A percentile compares a stretch with the other conserved stretches of the same genome.
Evolutionary conservation across 2,797 vertebrate genomes (phyloP).

Genomic region (Cygnus olor): DNA sequence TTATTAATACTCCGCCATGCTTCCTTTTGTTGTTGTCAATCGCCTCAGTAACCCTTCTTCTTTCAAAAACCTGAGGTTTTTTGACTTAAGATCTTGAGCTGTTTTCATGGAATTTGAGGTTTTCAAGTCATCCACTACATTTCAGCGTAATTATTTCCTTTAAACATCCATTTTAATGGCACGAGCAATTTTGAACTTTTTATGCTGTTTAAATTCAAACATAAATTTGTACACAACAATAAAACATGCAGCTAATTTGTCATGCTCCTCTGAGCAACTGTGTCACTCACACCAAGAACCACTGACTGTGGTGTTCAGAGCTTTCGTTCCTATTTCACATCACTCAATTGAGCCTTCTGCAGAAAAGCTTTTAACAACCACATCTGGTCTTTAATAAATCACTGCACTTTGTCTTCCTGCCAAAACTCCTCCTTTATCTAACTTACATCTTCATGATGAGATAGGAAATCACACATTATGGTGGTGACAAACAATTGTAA

Average conservation of each 20-base stretch:
- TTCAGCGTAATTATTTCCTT: constrained; percentile 53
- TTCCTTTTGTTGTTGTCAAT: constrained; percentile 30
- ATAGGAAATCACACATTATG: constrained; percentile 92
- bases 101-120: constrained; percentile 26
- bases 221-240: constrained; percentile 75
- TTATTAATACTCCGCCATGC: constrained; percentile 23
- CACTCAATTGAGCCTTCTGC: constrained; percentile 78
- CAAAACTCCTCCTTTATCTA: constrained; percentile 93
- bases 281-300: constrained; percentile 76
- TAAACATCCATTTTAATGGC: constrained; percentile 58
- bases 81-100: constrained; percentile 45
- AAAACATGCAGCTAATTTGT: constrained; percentile 71
- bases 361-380: constrained; percentile 86
- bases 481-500: constrained; percentile 95
- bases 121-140: constrained; percentile 37
- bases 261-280: constrained; percentile 69
- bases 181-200: constrained; percentile 56
- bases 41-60: constrained; percentile 10
- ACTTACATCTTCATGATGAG: constrained; percentile 91
- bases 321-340: constrained; percentile 75
- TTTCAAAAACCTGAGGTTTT: constrained; percentile 50
- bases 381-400: constrained; percentile 94
- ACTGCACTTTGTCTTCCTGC: constrained; percentile 92
- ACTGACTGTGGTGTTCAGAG: constrained; percentile 62
- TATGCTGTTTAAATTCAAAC: constrained; percentile 68